A percentile compares a stretch with the other conserved stretches of the same genome.
Conservation (phyloP, 2,113 vertebrate species). For the Psammodynastes pulverulentus region DNA sequence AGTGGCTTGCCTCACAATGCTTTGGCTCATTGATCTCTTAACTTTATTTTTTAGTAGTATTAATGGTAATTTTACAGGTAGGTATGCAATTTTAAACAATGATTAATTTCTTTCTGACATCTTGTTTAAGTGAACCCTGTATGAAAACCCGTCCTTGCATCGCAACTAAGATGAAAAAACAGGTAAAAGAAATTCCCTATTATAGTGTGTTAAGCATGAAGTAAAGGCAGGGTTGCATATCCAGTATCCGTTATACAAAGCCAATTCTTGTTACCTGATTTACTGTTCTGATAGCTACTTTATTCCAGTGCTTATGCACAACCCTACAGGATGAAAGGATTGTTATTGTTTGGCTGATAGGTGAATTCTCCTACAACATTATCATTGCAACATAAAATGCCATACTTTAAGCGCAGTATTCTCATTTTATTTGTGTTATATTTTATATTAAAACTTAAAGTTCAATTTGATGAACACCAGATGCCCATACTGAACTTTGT, state of each 20-base stretch:
- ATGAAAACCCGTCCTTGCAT: conserved; percentile 4
- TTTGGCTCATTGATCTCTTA: rapidly evolving
- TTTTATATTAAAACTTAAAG: neutral
- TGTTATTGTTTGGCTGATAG: conserved; percentile 37
- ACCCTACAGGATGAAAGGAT: conserved; percentile 18
- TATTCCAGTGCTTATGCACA: neutral
- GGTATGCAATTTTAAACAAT: conserved; percentile 5
- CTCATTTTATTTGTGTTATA: neutral
- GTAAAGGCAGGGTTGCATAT: conserved; percentile 30
- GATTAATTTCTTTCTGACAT: conserved; percentile 30
- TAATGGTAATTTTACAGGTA: conserved; percentile 21
- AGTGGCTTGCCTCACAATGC: neutral
- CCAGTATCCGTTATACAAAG: neutral
- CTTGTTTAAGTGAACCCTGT: conserved; percentile 30
- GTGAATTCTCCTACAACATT: conserved; percentile 18
- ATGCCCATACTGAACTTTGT: neutral
- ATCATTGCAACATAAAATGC: neutral
- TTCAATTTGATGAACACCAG: neutral
- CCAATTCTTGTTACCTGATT: neutral
- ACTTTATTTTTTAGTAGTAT: conserved; percentile 13
- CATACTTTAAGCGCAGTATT: neutral
- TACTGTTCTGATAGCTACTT: conserved; percentile 29
- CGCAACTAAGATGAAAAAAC: conserved; percentile 16
- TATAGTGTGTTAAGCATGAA: conserved; percentile 17
- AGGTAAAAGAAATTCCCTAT: conserved; percentile 1